Base-by-base conservation (phyloP, 2,113 vertebrate genomes). In the Nothobranchius furzeri region DNA sequence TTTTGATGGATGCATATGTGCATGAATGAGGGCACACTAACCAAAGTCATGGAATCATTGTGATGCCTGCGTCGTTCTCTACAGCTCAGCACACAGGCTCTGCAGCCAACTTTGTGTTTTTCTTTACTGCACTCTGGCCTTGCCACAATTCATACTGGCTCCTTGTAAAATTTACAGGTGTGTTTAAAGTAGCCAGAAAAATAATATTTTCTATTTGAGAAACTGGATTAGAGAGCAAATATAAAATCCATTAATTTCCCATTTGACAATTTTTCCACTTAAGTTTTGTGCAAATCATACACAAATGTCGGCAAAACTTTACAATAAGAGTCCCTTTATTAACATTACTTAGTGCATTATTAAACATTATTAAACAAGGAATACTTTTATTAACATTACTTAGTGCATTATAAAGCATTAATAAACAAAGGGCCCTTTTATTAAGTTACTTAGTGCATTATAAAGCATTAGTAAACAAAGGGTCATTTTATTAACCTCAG, bases 161-260 rank as follows among this genome's bases (percentile, higher is more conserved):
- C 68, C 59, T 59, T 62, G 30, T 66, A 43, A 74, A 73, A 64
- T 7, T 30, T 1, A 6, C 60, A 48, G 61, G 40, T 59, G 36
- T 60, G 50, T 73, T 70, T 70, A 54, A 78, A 71, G 60, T 66
- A 45, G 46, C 67, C 53, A 68, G 15, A 24, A 68, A 35, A 7
- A 76, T 30, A 63, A 9, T 62, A 14, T 51, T 48, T 40, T 25
- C 43, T 79, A 49, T 55, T 70, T 40, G 66, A 30, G 40, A 60
- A 57, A 72, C 60, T 42, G 36, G 66, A 83, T 55, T 43, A 54
- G 59, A 30, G 70, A 58, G 35, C 58, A 80, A 72, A 84, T 72
- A 80, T 80, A 60, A 72, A 85, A 68, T 75, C 20, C 48, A 72
- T 64, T 75, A 81, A 75, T 83, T 83, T 76, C 35, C 58, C 74